Percentiles rank a stretch among this genome's conserved stretches.
Evolutionary conservation across 2,113 vertebrate genomes (phyloP).

Genomic region (Tetrao urogallus): DNA sequence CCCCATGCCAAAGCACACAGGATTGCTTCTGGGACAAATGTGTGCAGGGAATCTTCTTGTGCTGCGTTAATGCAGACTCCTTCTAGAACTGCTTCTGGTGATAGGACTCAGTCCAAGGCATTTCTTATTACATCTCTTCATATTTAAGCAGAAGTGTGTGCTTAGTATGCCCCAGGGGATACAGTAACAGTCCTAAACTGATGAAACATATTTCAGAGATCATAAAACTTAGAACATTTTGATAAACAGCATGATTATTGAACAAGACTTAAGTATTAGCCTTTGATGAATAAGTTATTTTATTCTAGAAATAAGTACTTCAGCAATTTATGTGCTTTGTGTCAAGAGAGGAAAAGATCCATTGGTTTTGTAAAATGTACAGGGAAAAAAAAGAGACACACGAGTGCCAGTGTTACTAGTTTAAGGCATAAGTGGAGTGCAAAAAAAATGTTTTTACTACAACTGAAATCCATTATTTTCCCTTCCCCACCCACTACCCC

Average conservation of each 20-base stretch:
- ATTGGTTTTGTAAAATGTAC: background rate
- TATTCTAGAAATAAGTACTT: background rate
- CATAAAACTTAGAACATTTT: background rate
- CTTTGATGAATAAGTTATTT: background rate
- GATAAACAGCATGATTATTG: background rate
- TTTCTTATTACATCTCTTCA: background rate
- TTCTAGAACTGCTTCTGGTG: background rate
- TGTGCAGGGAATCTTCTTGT: background rate
- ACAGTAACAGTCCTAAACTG: background rate
- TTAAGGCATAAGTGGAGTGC: background rate
- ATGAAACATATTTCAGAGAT: background rate
- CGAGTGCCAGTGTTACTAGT: background rate
- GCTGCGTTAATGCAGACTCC: background rate
- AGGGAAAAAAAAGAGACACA: background rate
- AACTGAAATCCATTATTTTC: background rate
- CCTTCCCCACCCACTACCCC: background rate
- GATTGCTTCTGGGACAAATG: background rate
- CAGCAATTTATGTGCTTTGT: background rate
- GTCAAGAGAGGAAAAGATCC: background rate
- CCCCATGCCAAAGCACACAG: background rate
- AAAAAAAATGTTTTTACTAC: background rate
- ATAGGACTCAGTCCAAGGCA: background rate
- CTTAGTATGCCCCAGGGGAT: background rate
- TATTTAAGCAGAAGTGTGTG: background rate
- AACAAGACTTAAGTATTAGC: background rate